Conservation (phyloP, 2,797 vertebrate genomes). For the Melanogrammus aeglefinus region DNA sequence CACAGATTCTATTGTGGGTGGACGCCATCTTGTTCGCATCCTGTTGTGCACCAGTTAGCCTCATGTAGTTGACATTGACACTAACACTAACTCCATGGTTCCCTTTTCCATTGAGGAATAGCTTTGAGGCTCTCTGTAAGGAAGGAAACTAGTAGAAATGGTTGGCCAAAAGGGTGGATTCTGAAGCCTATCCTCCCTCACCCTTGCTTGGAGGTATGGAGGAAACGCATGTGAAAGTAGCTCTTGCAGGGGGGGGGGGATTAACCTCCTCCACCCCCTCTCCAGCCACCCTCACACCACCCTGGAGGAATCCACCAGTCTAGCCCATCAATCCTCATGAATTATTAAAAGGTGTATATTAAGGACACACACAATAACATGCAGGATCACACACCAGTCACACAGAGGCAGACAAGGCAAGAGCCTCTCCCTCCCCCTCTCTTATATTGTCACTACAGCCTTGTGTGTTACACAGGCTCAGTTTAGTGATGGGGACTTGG, state of each 20-base stretch:
- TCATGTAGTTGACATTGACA: too few species aligned
- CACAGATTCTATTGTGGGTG: background rate
- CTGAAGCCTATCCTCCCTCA: background rate
- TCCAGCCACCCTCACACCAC: slow-evolving; percentile 3
- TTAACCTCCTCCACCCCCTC: background rate
- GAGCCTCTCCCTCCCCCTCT: background rate
- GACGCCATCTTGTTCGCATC: too few species aligned
- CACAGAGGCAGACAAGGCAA: slow-evolving; percentile 62
- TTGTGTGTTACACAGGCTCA: too few species aligned
- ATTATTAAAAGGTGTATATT: slow-evolving; percentile 56
- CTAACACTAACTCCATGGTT: too few species aligned
- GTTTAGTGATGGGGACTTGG: too few species aligned
- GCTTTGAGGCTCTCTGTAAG: too few species aligned
- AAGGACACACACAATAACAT: slow-evolving; percentile 26
- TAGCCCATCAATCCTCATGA: slow-evolving; percentile 55
- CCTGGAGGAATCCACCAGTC: slow-evolving; percentile 24
- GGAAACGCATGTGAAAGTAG: too few species aligned
- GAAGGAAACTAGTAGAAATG: too few species aligned
- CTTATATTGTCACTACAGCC: too few species aligned
- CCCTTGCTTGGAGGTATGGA: too few species aligned
- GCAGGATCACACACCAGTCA: background rate
- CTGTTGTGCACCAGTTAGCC: background rate
- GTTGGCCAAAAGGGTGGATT: too few species aligned
- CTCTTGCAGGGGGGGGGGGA: background rate
- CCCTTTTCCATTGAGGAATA: too few species aligned